Base-by-base conservation (phyloP, 1,140 invertebrate species). In the Eriosoma lanigerum region DNA sequence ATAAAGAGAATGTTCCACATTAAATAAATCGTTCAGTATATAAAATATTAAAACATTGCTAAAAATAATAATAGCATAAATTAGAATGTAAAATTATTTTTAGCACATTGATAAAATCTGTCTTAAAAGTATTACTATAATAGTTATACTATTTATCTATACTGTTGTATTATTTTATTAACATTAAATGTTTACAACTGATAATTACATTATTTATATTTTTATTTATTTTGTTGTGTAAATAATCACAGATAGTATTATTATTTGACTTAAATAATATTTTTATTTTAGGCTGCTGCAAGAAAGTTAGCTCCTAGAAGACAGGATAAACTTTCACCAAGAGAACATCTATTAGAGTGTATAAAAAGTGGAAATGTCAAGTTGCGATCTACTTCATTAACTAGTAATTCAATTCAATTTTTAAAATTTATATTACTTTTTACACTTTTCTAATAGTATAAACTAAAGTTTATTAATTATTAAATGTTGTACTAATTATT, bases 291-390 rank as follows among this genome's bases (percentile, higher is more conserved):
- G 94, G 93, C 92, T n/a, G 93, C 94, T 10, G 94, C 97, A 81
- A 89, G 96, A 72, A 92, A 95, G 85, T 85, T 98, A 83, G 86
- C 86, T 44, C 91, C 93, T 15, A 89, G 91, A 10, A 88, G 90
- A 17, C 89, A 90, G 50, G 89, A 90, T 62, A 89, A 90, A 80
- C 89, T 90, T 13, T 93, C 93, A 17, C 91, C 94, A 0, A 88
- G 94, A 81, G 96, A 98, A 87, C 89, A 92, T 82, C 88, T 98
- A 1, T 91, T 98, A 87, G 92, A 94, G 81, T 95, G 94, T 80
- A 98, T 98, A 82, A 90, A 94, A 83, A 89, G 93, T 82, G 93
- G 94, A 60, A 90, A 89, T 60, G 86, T 89, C 81, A 89, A 89
- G 81, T 87, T 94, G 24, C 88, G 90, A 83, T 90, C 90, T 12